phyloP scores from a whole-genome alignment of 2,797 vertebrate species.

The Meda fulgida region DNA sequence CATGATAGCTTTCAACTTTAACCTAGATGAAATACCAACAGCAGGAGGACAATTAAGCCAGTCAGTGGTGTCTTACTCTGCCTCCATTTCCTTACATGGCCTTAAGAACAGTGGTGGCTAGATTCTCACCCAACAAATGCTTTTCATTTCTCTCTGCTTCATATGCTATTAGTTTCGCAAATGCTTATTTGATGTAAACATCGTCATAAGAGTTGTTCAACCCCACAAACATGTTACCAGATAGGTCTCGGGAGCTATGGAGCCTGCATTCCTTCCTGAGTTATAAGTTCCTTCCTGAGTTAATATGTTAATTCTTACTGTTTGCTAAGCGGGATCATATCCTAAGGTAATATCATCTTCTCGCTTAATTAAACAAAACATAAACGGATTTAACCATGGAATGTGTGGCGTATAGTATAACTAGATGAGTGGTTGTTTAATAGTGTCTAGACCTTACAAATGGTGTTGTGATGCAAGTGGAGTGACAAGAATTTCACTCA shows the following conservation, averaged over 20 bases:
- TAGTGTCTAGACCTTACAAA: background rate
- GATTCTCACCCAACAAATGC: slow-evolving; percentile 28
- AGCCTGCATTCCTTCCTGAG: slow-evolving; percentile 30
- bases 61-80: slow-evolving; percentile 52
- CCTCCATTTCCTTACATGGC: slow-evolving; percentile 39
- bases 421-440: background rate
- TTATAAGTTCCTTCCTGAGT: slow-evolving; percentile 35
- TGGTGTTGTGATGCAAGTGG: slow-evolving; percentile 4
- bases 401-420: background rate
- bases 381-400: background rate
- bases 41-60: slow-evolving; percentile 62
- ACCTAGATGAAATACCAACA: slow-evolving; percentile 59
- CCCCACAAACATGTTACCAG: slow-evolving; percentile 12
- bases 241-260: background rate
- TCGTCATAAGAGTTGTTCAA: slow-evolving; percentile 19
- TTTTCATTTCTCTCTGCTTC: slow-evolving; percentile 27
- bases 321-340: slow-evolving; percentile 28
- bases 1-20: slow-evolving; percentile 66
- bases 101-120: background rate
- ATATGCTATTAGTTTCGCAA: slow-evolving; percentile 1
- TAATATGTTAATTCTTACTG: slow-evolving; percentile 30
- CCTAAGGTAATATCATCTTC: slow-evolving; percentile 28
- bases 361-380: slow-evolving; percentile 35
- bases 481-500: background rate
- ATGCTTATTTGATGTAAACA: slow-evolving; percentile 31